These are phyloP conservation scores for Tychaedon coryphoeus DNA, from an alignment of 2,113 vertebrate species.

Conservation along the genomic window DNA sequence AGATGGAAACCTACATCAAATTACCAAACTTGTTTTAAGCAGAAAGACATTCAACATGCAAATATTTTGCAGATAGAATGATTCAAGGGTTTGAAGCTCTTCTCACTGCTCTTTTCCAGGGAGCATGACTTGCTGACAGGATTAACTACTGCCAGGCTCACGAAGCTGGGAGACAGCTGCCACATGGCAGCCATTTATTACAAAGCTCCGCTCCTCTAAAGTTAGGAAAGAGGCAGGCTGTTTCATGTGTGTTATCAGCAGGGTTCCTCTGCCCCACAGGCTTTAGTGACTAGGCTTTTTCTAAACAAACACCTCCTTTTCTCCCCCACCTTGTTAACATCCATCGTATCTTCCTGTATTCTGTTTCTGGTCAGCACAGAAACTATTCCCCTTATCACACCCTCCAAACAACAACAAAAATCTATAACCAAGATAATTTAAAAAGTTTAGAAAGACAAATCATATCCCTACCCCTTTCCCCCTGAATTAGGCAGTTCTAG, in stretches of 20 bases:
- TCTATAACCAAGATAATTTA: neutral
- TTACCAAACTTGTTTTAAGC: constrained; percentile 1
- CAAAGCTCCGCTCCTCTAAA: constrained; percentile 44
- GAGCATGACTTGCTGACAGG: constrained; percentile 58
- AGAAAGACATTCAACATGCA: constrained; percentile 2
- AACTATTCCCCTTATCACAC: neutral
- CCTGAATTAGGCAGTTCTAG: neutral
- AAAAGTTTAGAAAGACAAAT: neutral
- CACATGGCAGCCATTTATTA: constrained; percentile 74
- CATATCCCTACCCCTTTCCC: neutral
- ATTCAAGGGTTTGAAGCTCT: constrained; percentile 25
- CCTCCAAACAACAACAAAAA: neutral
- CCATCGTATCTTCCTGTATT: constrained; percentile 54
- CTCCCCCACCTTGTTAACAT: constrained; percentile 48
- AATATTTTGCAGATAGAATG: constrained; percentile 23
- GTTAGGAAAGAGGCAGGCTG: constrained; percentile 56
- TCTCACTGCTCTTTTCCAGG: constrained; percentile 39
- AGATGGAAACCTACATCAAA: constrained; percentile 24
- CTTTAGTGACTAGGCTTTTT: constrained; percentile 42
- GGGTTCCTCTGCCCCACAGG: constrained; percentile 42
- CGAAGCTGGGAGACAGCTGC: constrained; percentile 61
- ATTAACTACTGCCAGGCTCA: constrained; percentile 65
- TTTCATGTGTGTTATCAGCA: constrained; percentile 68
- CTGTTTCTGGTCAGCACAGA: constrained; percentile 30
- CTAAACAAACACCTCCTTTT: constrained; percentile 64